These are phyloP conservation scores for Vanacampus margaritifer DNA, from an alignment of 2,113 vertebrate species.

Conservation along the genomic window DNA sequence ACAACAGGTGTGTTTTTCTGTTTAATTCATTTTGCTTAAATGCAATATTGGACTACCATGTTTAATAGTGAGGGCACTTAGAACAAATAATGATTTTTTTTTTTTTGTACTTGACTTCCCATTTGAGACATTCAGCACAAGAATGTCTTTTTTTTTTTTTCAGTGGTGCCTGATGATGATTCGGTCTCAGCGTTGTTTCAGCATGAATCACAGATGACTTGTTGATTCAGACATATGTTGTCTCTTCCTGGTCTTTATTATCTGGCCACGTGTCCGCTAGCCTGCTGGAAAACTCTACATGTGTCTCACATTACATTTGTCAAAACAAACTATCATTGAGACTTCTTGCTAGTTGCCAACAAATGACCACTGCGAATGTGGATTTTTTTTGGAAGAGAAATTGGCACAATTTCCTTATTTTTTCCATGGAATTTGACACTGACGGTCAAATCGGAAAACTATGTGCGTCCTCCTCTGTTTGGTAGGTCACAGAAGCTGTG, in stretches of 20 bases:
- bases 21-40: too few relatives aligned
- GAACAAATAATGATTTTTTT: too few relatives aligned
- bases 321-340: background rate
- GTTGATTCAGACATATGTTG: slow-evolving; percentile 44
- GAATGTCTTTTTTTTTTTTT: background rate
- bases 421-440: background rate
- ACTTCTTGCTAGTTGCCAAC: background rate
- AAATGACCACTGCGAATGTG: background rate
- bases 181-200: slow-evolving; percentile 16
- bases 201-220: slow-evolving; percentile 19
- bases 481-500: slow-evolving; percentile 42
- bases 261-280: background rate
- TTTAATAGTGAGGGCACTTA: too few relatives aligned
- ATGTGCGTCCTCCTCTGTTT: slow-evolving; percentile 6
- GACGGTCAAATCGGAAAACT: background rate
- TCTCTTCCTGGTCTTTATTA: slow-evolving; percentile 29
- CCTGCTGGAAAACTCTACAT: slow-evolving; percentile 5
- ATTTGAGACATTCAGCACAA: background rate
- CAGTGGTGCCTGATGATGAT: slow-evolving; percentile 7
- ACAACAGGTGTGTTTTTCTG: too few relatives aligned
- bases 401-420: background rate
- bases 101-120: too few relatives aligned
- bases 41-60: too few relatives aligned
- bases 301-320: background rate
- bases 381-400: background rate